Base-by-base conservation (phyloP, 2,113 vertebrate genomes). In the Elaphurus davidianus region DNA sequence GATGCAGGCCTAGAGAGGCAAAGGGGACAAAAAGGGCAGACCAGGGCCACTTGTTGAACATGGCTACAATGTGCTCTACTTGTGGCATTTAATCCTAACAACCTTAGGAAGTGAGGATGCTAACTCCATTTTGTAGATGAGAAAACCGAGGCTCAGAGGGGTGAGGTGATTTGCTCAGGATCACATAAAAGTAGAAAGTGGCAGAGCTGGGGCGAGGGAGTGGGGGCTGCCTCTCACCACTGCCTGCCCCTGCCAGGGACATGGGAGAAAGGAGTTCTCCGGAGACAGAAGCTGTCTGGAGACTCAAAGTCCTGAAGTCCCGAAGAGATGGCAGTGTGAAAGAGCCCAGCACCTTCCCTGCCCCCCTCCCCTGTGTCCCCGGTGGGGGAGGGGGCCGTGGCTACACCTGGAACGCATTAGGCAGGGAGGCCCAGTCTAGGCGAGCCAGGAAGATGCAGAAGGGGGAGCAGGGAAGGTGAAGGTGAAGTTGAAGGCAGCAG, bases 381-480 rank as follows among this genome's bases (percentile, higher is more conserved):
- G 52, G 85, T 87, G 67, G 91, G 81, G 89, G 84, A 62, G 33
- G 67, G 76, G 94, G 92, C n/a, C 21, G 2, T 21, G 0, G 76
- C 86, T 78, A 88, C 96, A 97, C 96, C 94, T 97, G 95, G 96
- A 97, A 95, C 64, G 28, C 47, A 96, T 97, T 96, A 95, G 90
- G 81, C 90, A 30, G 71, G 59, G 96, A 90, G 93, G 91, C 83
- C 91, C 10, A 0, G 78, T 47, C 67, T 47, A 43, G 83, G 62
- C 86, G n/a, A 93, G 87, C 87, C 0, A 0, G 87, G 45, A 95
- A 60, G 45, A 74, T 50, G 74, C 87, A 74, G 93, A 86, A 62
- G 36, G 71, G 82, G 88, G 50, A 50, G 50, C 87, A 78, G 83
- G 36, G 85, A 85, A 97, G 89, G 74, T 67, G 94, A 86, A 87